Conservation (phyloP, 2,888 invertebrate genomes). For the Maniola hyperantus region DNA sequence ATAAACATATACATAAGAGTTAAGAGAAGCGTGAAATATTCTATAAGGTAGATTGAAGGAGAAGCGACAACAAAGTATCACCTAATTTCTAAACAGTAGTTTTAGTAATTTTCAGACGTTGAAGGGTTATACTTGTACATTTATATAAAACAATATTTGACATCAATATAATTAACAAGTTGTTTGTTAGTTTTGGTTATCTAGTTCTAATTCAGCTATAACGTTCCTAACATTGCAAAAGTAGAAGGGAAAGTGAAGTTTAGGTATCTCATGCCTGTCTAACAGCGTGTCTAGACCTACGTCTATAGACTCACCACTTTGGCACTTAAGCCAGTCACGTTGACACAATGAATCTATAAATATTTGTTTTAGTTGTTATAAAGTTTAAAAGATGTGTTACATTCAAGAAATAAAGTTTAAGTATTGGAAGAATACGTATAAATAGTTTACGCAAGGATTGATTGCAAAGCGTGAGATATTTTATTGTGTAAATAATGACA, state of each 20-base stretch:
- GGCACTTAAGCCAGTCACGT: constrained; percentile 80
- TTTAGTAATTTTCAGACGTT: no score
- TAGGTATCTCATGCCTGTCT: constrained; percentile 67
- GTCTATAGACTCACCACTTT: constrained; percentile 80
- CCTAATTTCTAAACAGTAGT: not conserved
- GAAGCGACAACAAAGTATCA: constrained; percentile 7
- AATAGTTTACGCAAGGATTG: constrained; percentile 15
- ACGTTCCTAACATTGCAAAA: constrained; percentile 37
- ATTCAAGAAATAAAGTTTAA: constrained; percentile 16
- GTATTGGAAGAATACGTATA: constrained; percentile 13
- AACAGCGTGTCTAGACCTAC: constrained; percentile 76
- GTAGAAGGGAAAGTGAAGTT: constrained; percentile 50
- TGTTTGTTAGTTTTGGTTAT: not conserved
- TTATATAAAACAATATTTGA: not conserved
- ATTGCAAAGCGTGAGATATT: constrained; percentile 13
- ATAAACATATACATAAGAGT: constrained; percentile 11
- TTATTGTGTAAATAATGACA: constrained; percentile 1
- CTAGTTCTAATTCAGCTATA: constrained; percentile 14
- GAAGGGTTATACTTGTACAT: not conserved
- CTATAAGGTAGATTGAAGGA: constrained; percentile 6
- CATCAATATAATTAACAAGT: not conserved
- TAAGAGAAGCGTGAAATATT: constrained; percentile 12
- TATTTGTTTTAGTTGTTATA: constrained; percentile 47
- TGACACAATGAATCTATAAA: constrained; percentile 81
- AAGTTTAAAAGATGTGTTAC: constrained; percentile 17